Evolutionary conservation across 1,140 invertebrate genomes (phyloP), one percentile per base, ranked within the genome.

Genomic region (Paralvinella palmiformis): DNA sequence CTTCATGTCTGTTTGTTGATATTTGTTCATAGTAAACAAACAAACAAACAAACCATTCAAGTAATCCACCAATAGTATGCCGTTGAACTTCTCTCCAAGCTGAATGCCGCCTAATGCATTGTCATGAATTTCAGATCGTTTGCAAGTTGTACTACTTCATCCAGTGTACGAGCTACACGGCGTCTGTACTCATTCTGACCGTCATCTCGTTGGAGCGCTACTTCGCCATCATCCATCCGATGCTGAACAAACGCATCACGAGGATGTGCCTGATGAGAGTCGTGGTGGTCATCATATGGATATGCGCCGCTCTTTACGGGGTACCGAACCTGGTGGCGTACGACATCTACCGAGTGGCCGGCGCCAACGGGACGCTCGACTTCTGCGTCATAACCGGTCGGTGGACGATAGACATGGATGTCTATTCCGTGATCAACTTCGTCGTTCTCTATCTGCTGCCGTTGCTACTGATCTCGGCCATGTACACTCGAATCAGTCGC

Each of bases 381-480:
- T 63, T 63, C 62, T 63, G 62, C 53, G 24, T 52, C 17, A 24
- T 22, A 48, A n/a, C 17, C 24, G 20, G 10, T 13, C 60, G 35
- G 33, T 41, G 44, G 1, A 7, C 29, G 4, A 50, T 57, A 3
- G 37, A 55, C 62, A 55, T 37, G 48, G 62, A 62, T 10, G 52
- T 45, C 20, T 64, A 64, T 59, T 22, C 36, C 22, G 71, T 70
- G 1, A 60, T 67, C 22, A 77, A 74, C 62, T 73, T 79, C 52
- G 59, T 76, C 5, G 52, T 77, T 13, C 76, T 75, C 91, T 95
- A 94, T 79, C 84, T 86, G 24, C 81, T 91, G 5, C 93, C 93
- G 0, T 81, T 95, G 24, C 73, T 87, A 10, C 85, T 91, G 31
- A 93, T 95, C 63, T 85, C 91, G 50, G 91, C 88, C 73, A 90